Conservation (phyloP, 2,113 vertebrate species). For the Ginglymostoma cirratum region DNA sequence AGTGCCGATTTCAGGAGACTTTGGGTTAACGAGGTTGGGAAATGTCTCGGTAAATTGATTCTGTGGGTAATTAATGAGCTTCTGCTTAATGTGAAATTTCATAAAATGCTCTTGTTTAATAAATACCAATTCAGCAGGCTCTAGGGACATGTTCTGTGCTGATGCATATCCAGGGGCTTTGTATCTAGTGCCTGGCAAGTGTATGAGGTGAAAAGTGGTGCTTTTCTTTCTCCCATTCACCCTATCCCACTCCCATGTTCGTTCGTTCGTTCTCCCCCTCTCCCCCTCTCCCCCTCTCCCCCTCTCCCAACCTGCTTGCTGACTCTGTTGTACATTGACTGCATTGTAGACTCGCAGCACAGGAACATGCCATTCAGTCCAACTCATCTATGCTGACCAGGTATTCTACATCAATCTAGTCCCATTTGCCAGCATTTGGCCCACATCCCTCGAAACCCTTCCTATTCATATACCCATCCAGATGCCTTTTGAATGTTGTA, state of each 20-base stretch:
- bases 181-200: background rate
- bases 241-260: background rate
- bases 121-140: background rate
- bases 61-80: slow-evolving; percentile 52
- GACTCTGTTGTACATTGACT: no score
- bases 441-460: no score
- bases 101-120: background rate
- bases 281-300: no score
- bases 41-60: slow-evolving; percentile 55
- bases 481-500: no score
- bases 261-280: no score
- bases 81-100: background rate
- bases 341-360: no score
- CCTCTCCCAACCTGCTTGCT: background rate
- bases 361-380: no score
- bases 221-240: background rate
- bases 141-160: background rate
- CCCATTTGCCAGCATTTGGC: no score
- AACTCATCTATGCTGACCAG: no score
- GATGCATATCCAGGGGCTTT: background rate
- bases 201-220: background rate
- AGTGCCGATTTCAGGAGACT: slow-evolving; percentile 47
- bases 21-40: slow-evolving; percentile 55
- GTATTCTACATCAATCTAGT: no score
- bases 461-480: no score